Evolutionary conservation across 2,113 vertebrate genomes (phyloP), one percentile per base, ranked within the genome.

Genomic region (Galeopterus variegatus): DNA sequence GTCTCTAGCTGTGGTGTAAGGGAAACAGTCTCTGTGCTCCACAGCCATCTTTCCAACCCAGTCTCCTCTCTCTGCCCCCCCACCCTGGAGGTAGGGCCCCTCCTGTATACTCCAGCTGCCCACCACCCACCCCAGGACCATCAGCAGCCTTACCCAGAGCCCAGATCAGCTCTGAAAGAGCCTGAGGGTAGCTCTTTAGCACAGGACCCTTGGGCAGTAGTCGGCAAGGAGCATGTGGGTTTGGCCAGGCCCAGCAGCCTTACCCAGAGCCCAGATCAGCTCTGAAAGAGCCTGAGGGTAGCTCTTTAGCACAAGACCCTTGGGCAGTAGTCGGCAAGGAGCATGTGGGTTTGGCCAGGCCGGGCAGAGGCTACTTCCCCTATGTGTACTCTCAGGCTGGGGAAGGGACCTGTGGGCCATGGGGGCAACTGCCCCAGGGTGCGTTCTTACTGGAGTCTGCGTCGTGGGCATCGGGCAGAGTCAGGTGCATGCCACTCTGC

Each of bases 391-490:
- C 13, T 77, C 11, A 19, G 28, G 69, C 56, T 14, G 11, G 33
- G 28, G 62, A 4, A 7, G 50, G 0, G 26, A 76, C 54, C 7
- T 0, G 4, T 8, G 17, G 75, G 65, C 24, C 76, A 17, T 0
- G 8, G 0, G 23, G 41, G 24, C 1, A 7, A 86, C 33, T n/a
- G 83, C n/a, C 67, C 26, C 15, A 0, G 1, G 84, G 65, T 8
- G 1, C 1, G 0, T 94, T 73, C 99, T 98, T 96, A 99, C 99
- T 99, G 0, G 99, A 99, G 93, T 99, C 99, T 0, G 98, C 88
- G 6, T 99, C 99, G 12, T 99, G 99, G 97, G 99, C 99, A 95
- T 99, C 99, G 0, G 99, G 99, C 15, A 99, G 98, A 2, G 98
- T 98, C 97, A 99, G 99, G 97, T 99, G 99, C 72, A 99, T 95